phyloP scores from a whole-genome alignment of 2,797 vertebrate species.

The Potorous gilbertii region DNA sequence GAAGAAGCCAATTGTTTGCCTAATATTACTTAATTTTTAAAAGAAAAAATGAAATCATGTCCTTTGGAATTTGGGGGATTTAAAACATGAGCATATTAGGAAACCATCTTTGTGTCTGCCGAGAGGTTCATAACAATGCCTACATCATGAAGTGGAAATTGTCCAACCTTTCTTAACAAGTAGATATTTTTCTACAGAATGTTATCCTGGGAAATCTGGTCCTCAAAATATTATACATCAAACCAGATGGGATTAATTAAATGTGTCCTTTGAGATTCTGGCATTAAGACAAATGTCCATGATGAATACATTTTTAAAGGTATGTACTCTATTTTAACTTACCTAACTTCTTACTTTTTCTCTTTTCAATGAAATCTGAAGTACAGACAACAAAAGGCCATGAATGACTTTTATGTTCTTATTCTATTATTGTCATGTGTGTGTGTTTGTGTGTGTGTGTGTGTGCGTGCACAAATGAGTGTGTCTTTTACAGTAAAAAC shows the following conservation, averaged over 20 bases:
- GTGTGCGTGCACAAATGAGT: too few relatives aligned
- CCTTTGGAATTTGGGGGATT: conserved; percentile 49
- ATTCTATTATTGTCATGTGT: too few relatives aligned
- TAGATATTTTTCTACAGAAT: conserved; percentile 22
- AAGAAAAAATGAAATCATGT: background rate
- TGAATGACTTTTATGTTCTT: too few relatives aligned
- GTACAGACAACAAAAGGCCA: too few relatives aligned
- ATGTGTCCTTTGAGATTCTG: conserved; percentile 23
- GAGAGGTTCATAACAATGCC: conserved; percentile 46
- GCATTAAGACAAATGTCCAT: background rate
- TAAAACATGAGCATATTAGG: conserved; percentile 46
- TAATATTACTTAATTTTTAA: conserved; percentile 11
- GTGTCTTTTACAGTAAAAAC: too few relatives aligned
- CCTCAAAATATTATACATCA: conserved; percentile 21
- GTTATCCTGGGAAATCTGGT: background rate
- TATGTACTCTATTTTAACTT: background rate
- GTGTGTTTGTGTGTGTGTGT: too few relatives aligned
- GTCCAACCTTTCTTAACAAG: conserved; percentile 21
- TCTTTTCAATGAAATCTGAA: too few relatives aligned
- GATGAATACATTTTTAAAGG: background rate
- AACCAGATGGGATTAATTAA: conserved; percentile 20
- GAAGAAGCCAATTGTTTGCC: too few relatives aligned
- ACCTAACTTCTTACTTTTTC: too few relatives aligned
- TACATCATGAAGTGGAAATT: background rate
- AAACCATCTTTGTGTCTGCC: background rate